phyloP scores from a whole-genome alignment of 1,140 invertebrate species.

The Ctenoplectra terminalis region DNA sequence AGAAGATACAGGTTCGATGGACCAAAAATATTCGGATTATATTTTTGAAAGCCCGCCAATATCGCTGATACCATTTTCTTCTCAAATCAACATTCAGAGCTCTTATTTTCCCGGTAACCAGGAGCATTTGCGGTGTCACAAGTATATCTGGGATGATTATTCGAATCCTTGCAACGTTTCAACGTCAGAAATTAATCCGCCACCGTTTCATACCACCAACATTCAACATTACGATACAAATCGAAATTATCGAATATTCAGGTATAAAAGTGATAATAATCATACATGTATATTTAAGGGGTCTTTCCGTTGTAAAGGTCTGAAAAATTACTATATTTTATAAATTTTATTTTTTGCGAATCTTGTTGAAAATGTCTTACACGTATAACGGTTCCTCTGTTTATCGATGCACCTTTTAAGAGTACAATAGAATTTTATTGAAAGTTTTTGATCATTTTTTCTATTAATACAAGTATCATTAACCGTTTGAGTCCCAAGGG shows the following conservation, averaged over 20 bases:
- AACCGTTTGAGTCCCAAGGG: too few relatives aligned
- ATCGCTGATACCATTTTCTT: conserved; percentile 41
- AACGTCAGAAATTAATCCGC: conserved; percentile 26
- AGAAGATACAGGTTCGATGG: conserved; percentile 20
- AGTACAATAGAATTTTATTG: too few relatives aligned
- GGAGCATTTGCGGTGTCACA: conserved; percentile 54
- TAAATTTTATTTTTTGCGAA: too few relatives aligned
- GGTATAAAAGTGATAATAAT: too few relatives aligned
- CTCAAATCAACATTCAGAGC: conserved; percentile 40
- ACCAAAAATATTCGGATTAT: conserved; percentile 43
- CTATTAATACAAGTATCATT: too few relatives aligned
- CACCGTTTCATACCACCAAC: conserved; percentile 18
- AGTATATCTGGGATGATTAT: conserved; percentile 42
- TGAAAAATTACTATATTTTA: too few relatives aligned
- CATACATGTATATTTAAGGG: too few relatives aligned
- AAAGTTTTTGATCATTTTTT: too few relatives aligned
- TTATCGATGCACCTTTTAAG: too few relatives aligned
- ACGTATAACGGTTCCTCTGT: too few relatives aligned
- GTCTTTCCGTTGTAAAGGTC: too few relatives aligned
- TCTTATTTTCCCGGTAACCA: conserved; percentile 37
- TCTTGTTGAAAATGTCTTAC: too few relatives aligned
- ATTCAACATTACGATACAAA: conserved; percentile 44
- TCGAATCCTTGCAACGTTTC: conserved; percentile 25
- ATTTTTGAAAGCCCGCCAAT: conserved; percentile 62
- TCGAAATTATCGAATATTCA: conserved; percentile 60